Base-by-base conservation (phyloP, 2,113 vertebrate genomes). In the Rhinopomastus cyanomelas region DNA sequence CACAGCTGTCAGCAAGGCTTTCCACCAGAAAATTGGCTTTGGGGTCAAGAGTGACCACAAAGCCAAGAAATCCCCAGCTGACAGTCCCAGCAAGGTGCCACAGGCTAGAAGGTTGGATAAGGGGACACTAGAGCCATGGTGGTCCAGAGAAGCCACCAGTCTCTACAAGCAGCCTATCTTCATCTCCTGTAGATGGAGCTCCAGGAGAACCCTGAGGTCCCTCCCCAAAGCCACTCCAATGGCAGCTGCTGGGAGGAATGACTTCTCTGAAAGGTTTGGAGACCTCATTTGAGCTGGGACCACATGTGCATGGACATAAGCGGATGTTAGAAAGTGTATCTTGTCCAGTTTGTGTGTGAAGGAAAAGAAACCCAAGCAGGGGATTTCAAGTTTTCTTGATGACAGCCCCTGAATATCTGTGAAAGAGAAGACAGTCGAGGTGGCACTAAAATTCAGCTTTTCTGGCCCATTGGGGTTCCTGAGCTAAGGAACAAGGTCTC, bases 111-210 rank as follows among this genome's bases (percentile, higher is more conserved):
- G n/a, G 4, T 3, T 12, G 12, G 51, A 19, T 30, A 13, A 82
- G 59, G 59, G 39, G n/a, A 57, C 39, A 49, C 8, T 29, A 60
- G 23, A 56, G 34, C 53, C 21, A 6, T 12, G 51, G 68, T 66
- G 62, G 32, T 7, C 14, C n/a, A 22, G n/a, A 53, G 17, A 80
- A 60, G 79, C 34, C 82, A 87, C 51, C 71, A 75, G 27, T 6
- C 65, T 60, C 51, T 36, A 15, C 0, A 2, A 23, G 48, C 37
- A 71, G 52, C 32, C 90, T 67, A 60, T 25, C 60, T 36, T 87
- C 88, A 53, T 91, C 6, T 66, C 79, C 85, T 82, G 81, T 74
- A 91, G 79, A 74, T 62, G 81, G 89, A 94, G 85, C 91, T 91
- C 78, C 92, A 89, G 87, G 69, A 90, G 75, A 93, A 93, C 74